These are phyloP conservation scores for Drosophila demipolita DNA, from an alignment of 2,888 invertebrate species.

Conservation along the genomic window DNA sequence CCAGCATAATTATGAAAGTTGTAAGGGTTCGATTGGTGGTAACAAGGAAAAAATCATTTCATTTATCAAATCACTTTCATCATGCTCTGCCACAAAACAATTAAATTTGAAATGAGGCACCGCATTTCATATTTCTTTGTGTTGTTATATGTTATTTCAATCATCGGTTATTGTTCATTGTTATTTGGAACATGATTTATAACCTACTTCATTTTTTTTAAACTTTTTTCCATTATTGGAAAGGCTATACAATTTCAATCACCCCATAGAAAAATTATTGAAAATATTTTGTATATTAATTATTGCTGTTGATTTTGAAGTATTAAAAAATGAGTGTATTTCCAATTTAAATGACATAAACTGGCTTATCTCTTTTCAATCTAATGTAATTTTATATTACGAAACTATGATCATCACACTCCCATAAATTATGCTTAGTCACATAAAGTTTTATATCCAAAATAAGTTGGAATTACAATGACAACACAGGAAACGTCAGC, in stretches of 20 bases:
- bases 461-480: neutral
- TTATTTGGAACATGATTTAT: constrained; percentile 11
- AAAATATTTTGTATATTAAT: neutral
- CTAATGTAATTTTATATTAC: neutral
- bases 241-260: neutral
- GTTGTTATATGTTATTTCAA: constrained; percentile 25
- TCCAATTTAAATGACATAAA: neutral
- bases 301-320: neutral
- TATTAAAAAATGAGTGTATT: neutral
- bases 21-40: constrained; percentile 12
- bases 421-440: constrained; percentile 23
- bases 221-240: neutral
- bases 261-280: neutral
- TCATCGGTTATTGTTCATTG: constrained; percentile 13
- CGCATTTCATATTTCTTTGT: constrained; percentile 14
- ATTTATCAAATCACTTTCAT: constrained; percentile 61
- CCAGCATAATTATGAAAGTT: constrained; percentile 29
- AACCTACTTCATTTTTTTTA: neutral
- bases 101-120: constrained; percentile 26
- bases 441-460: constrained; percentile 1
- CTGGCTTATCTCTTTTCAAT: neutral
- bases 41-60: constrained; percentile 22
- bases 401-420: constrained; percentile 1
- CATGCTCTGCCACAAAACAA: constrained; percentile 20
- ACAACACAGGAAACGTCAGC: constrained; percentile 44